Conservation (phyloP, 2,888 invertebrate species). For the Limnephilus rhombicus region DNA sequence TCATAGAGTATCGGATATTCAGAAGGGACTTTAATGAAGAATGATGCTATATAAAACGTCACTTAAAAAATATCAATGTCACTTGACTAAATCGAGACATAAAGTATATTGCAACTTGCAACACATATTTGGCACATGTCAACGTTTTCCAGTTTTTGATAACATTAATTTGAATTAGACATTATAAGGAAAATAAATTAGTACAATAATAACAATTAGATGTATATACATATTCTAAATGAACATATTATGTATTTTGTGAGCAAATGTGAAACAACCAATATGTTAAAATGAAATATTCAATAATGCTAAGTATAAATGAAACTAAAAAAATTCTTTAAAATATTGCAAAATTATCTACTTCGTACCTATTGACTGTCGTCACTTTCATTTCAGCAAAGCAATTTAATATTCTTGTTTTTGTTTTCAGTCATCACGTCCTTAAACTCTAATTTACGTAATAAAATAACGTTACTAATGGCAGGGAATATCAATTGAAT, state of each 20-base stretch:
- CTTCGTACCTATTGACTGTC: not conserved
- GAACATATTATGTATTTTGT: not conserved
- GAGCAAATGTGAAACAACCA: not conserved
- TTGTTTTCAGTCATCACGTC: not conserved
- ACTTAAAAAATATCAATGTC: not conserved
- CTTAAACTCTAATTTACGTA: not conserved
- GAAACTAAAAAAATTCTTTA: not conserved
- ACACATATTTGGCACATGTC: conserved; percentile 37
- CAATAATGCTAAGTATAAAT: not conserved
- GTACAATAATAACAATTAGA: not conserved
- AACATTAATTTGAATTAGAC: conserved; percentile 24
- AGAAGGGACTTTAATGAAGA: not conserved
- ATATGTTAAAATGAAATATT: not conserved
- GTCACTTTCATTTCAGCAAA: not conserved
- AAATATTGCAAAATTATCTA: not conserved
- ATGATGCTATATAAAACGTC: not conserved
- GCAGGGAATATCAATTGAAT: too few species aligned
- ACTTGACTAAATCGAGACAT: not conserved
- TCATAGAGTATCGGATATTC: not conserved
- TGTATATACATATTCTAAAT: not conserved
- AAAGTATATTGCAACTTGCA: conserved; percentile 9
- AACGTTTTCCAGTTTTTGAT: conserved; percentile 8
- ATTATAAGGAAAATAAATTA: not conserved
- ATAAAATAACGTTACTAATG: not conserved
- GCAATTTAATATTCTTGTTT: not conserved